Evolutionary conservation across 2,888 invertebrate genomes (phyloP).

Genomic region (Cylloceria caligata): DNA sequence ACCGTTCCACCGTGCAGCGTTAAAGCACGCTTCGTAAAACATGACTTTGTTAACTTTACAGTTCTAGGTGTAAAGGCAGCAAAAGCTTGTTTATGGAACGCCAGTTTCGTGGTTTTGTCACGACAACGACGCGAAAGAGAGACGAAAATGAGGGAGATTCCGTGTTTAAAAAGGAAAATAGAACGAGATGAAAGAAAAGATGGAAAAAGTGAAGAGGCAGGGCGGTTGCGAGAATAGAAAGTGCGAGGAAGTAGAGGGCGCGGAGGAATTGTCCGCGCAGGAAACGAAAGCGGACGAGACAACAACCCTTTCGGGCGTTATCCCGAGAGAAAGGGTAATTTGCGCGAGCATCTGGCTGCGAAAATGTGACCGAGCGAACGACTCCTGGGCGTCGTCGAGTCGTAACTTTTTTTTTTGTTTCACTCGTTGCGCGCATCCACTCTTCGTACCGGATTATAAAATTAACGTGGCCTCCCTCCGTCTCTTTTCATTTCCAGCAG

Average conservation of each 20-base stretch:
- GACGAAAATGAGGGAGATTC: slow-evolving; percentile 21
- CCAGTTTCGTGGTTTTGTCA: slow-evolving; percentile 62
- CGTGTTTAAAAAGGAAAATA: slow-evolving; percentile 23
- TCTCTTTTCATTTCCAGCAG: slow-evolving; percentile 46
- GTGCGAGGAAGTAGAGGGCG: slow-evolving; percentile 28
- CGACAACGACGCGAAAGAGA: slow-evolving; percentile 36
- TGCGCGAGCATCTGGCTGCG: slow-evolving; percentile 75
- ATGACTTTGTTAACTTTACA: slow-evolving; percentile 74
- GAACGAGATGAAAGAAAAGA: not conserved
- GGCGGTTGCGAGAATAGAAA: slow-evolving; percentile 30
- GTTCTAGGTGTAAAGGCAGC: slow-evolving; percentile 69
- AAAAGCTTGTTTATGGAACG: slow-evolving; percentile 71
- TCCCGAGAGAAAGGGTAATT: slow-evolving; percentile 70
- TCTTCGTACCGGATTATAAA: slow-evolving; percentile 79
- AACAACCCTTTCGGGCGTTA: slow-evolving; percentile 67
- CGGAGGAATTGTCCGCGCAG: slow-evolving; percentile 25
- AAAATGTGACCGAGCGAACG: slow-evolving; percentile 69
- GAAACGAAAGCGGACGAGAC: slow-evolving; percentile 49
- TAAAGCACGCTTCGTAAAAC: slow-evolving; percentile 73
- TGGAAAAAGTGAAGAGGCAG: slow-evolving; percentile 16
- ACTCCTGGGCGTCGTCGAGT: slow-evolving; percentile 67
- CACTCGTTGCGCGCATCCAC: slow-evolving; percentile 19
- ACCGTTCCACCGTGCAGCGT: slow-evolving; percentile 49
- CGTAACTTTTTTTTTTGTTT: slow-evolving; percentile 64
- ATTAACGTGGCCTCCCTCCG: slow-evolving; percentile 77